Base-by-base conservation (phyloP, 2,888 invertebrate species). In the Drosophila rubida region DNA sequence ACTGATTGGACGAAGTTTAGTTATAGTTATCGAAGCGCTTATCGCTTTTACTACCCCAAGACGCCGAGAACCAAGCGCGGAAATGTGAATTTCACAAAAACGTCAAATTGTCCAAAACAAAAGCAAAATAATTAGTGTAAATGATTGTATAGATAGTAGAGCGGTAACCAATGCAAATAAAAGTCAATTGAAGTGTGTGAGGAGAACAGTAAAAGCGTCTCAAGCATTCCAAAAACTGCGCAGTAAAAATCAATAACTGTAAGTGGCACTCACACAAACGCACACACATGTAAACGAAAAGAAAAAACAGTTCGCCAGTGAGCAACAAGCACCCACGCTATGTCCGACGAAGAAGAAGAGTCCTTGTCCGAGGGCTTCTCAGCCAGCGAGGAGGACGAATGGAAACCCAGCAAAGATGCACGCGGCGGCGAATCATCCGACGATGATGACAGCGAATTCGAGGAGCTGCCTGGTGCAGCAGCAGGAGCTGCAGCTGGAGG, bases 311-410 rank as follows among this genome's bases (percentile, higher is more conserved):
- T 41, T 25, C 75, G 78, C 61, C 75, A 84, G 49, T 63, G 68
- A 78, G 69, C 74, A 92, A 91, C 64, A 90, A 90, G 81, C 91
- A 78, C 64, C 2, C n/a, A 72, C 70, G 85, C 82, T 92, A 91
- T 91, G 91, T 90, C 91, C 2, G 90, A 90, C 61, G 90, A 90
- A 46, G 91, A 90, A 63, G 88, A 90, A 45, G 88, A 90, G n/a
- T 89, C 89, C 14, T 78, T 88, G 63, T 85, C 89, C 4, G 90
- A 89, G 44, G 92, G 90, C 50, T 92, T 92, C 76, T 92, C 92
- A 1, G 91, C 90, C 9, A 91, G 91, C 65, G 92, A 92, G 66
- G 92, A 92, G 69, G 92, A 92, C 68, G 92, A 92, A 63, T 91
- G 91, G 87, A 88, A 89, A 30, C 90, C 89, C 4, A 82, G 65